phyloP scores from a whole-genome alignment of 2,113 vertebrate genomes.

The Alligator mississippiensis region DNA sequence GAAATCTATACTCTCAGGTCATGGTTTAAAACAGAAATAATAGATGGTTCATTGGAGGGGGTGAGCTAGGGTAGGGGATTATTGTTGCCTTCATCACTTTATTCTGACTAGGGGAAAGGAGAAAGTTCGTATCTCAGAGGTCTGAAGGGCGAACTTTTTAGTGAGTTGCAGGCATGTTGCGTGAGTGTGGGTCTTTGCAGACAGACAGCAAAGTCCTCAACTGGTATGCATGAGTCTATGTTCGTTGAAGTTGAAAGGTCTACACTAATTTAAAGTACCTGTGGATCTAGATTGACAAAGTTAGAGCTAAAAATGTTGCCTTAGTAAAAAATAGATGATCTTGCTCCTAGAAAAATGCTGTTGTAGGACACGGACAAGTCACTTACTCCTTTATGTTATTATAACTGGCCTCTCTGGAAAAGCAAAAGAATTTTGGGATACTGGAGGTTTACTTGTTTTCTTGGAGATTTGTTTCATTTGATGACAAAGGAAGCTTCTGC shows the following conservation, averaged over 20 bases:
- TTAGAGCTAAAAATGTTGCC: not conserved
- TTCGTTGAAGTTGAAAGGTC: not conserved
- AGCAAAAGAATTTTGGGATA: not conserved
- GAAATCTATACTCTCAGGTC: not conserved
- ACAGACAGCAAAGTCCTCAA: not conserved
- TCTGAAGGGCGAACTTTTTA: no score
- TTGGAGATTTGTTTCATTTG: not conserved
- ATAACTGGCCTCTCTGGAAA: not conserved
- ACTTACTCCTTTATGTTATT: not conserved
- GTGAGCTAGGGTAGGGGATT: not conserved
- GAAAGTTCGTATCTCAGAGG: not conserved
- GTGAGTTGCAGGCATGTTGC: no score
- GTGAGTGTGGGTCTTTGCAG: not conserved
- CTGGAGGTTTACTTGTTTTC: not conserved
- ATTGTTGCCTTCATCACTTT: not conserved
- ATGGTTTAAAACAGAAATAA: not conserved
- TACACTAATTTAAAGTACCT: not conserved
- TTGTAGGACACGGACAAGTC: not conserved
- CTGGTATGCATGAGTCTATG: no score
- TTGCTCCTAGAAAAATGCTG: not conserved
- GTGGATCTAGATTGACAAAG: not conserved
- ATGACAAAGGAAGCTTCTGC: not conserved
- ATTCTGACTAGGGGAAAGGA: not conserved
- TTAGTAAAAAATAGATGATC: not conserved
- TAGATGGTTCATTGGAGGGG: not conserved